A percentile compares a stretch with the other conserved stretches of the same genome.
phyloP scores from a whole-genome alignment of 1,140 invertebrate genomes.

The Panulirus ornatus region DNA sequence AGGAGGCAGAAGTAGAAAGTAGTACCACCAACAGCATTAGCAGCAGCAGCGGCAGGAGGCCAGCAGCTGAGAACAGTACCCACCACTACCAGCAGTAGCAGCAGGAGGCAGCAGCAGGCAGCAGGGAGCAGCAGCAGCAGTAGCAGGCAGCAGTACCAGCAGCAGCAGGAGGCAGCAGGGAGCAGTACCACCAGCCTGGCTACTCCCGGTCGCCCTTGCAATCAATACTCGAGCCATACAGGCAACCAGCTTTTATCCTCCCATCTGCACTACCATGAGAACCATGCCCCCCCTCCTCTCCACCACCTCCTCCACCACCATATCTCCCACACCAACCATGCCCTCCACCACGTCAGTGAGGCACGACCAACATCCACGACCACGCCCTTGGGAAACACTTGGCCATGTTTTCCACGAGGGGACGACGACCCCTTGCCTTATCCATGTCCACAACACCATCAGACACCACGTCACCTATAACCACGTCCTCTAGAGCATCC shows the following conservation, averaged over 20 bases:
- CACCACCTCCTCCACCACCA: slow-evolving; percentile 22
- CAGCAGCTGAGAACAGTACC: too few relatives aligned
- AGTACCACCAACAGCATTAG: too few relatives aligned
- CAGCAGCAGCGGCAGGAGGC: neutral
- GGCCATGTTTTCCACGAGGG: too few relatives aligned
- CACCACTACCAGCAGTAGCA: neutral
- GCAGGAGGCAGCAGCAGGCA: neutral
- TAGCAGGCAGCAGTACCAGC: neutral
- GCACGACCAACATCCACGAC: too few relatives aligned
- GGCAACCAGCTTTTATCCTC: slow-evolving; percentile 35
- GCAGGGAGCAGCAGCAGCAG: slow-evolving; percentile 1
- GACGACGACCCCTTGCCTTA: too few relatives aligned
- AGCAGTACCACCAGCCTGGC: neutral
- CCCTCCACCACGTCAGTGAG: neutral
- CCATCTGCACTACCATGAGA: slow-evolving; percentile 1
- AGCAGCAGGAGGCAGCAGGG: slow-evolving; percentile 28
- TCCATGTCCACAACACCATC: too few relatives aligned
- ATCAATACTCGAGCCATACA: slow-evolving; percentile 30
- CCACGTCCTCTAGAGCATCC: too few relatives aligned
- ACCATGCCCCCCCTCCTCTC: neutral
- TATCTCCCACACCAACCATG: neutral
- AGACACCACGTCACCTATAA: too few relatives aligned
- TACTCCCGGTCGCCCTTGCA: slow-evolving; percentile 3
- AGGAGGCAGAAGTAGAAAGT: neutral
- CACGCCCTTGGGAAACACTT: too few relatives aligned